A percentile compares a stretch with the other conserved stretches of the same genome.
Conservation (phyloP, 2,888 invertebrate species). For the Lamproptera curius region DNA sequence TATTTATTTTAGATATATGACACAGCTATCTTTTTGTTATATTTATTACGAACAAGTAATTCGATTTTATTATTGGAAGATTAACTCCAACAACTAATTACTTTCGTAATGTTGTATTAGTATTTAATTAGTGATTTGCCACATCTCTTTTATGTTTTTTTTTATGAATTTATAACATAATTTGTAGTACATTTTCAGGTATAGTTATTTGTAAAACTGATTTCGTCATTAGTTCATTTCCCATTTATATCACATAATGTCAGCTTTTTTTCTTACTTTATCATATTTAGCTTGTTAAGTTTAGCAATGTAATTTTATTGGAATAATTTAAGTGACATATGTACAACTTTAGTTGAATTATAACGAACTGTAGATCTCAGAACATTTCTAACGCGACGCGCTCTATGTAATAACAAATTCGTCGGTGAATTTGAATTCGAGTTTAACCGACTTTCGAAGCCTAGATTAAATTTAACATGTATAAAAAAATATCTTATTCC, state of each 20-base stretch:
- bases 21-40: neutral
- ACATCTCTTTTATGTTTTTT: neutral
- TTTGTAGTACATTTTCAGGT: too few relatives aligned
- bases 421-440: conserved; percentile 4
- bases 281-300: conserved; percentile 1
- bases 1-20: conserved; percentile 8
- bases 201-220: too few relatives aligned
- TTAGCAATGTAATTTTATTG: conserved; percentile 6
- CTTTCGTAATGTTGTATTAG: too few relatives aligned
- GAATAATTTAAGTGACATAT: neutral
- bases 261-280: too few relatives aligned
- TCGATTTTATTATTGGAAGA: too few relatives aligned
- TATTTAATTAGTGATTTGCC: too few relatives aligned
- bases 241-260: too few relatives aligned
- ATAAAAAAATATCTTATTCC: conserved; percentile 31
- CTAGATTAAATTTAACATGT: conserved; percentile 15
- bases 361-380: conserved; percentile 12
- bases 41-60: too few relatives aligned
- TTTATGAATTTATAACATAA: too few relatives aligned
- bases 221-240: too few relatives aligned
- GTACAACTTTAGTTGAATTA: conserved; percentile 12
- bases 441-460: conserved; percentile 8
- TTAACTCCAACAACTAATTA: too few relatives aligned
- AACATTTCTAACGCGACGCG: neutral
- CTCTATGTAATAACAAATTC: conserved; percentile 2